Evolutionary conservation across 2,113 vertebrate genomes (phyloP).

Genomic region (Ibidorhyncha struthersii): DNA sequence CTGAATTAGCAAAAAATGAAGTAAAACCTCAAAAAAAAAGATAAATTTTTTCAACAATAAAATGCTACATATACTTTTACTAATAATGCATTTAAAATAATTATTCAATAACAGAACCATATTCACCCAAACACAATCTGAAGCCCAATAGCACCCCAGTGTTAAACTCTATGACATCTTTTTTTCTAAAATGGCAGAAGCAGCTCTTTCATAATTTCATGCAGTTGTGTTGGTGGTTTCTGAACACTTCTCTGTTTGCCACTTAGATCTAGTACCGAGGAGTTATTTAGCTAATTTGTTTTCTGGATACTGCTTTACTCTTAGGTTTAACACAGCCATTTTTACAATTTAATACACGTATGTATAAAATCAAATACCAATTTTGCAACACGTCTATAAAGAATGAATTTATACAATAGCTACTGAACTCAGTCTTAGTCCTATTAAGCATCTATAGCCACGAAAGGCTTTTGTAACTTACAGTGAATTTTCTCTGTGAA

Average conservation of each 20-base stretch:
- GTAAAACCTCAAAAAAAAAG: background rate
- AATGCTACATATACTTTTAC: background rate
- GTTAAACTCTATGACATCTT: background rate
- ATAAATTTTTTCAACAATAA: background rate
- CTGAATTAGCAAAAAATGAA: background rate
- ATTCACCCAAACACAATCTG: background rate
- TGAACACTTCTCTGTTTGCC: constrained; percentile 5
- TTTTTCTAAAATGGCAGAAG: constrained; percentile 43
- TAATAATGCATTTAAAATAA: background rate
- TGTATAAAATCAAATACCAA: background rate
- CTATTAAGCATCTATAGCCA: constrained; percentile 7
- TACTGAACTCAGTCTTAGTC: background rate
- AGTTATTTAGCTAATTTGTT: background rate
- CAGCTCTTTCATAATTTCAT: constrained; percentile 39
- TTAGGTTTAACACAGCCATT: background rate
- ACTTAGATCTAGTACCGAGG: background rate
- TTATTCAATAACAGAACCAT: background rate
- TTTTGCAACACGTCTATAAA: background rate
- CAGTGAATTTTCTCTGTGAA: background rate
- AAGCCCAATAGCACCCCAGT: background rate
- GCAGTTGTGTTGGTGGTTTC: background rate
- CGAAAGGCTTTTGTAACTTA: background rate
- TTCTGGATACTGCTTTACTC: background rate
- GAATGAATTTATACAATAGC: background rate
- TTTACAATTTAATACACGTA: constrained; percentile 27